phyloP scores from a whole-genome alignment of 2,888 invertebrate genomes.

The Caenorhabditis sinica region DNA sequence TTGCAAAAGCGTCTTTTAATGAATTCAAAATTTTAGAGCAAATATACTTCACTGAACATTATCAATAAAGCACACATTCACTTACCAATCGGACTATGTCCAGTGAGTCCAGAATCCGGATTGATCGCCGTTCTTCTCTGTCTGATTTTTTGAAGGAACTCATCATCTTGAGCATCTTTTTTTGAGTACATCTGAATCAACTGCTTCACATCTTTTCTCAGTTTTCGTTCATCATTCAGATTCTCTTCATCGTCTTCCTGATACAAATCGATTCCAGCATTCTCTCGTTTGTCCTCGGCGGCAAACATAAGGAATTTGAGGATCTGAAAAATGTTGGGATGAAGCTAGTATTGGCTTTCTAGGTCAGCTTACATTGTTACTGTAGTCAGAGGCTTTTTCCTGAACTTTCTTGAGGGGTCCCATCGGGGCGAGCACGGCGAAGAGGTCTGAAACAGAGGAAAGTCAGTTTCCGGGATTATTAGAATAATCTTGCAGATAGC shows the following conservation, averaged over 20 bases:
- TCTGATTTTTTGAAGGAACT: slow-evolving; percentile 51
- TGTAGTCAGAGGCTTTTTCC: slow-evolving; percentile 77
- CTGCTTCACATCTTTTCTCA: slow-evolving; percentile 37
- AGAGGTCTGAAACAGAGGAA: slow-evolving; percentile 75
- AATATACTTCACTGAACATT: neutral
- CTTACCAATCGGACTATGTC: slow-evolving; percentile 39
- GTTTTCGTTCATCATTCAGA: slow-evolving; percentile 31
- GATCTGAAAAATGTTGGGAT: slow-evolving; percentile 34
- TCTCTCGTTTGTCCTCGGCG: slow-evolving; percentile 59
- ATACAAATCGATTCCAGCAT: slow-evolving; percentile 21
- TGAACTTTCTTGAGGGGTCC: slow-evolving; percentile 77
- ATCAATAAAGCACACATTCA: neutral
- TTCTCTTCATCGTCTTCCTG: neutral
- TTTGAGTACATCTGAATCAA: slow-evolving; percentile 56
- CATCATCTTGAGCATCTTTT: slow-evolving; percentile 46
- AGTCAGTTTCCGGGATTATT: too few species aligned
- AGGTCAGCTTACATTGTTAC: slow-evolving; percentile 65
- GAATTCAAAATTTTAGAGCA: too few species aligned
- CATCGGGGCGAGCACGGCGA: slow-evolving; percentile 77
- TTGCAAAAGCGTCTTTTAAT: too few species aligned
- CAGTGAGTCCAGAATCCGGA: slow-evolving; percentile 42
- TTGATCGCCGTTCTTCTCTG: slow-evolving; percentile 39
- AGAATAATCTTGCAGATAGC: too few species aligned
- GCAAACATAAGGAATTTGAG: slow-evolving; percentile 78
- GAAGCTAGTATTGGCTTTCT: neutral